Evolutionary conservation across 2,113 vertebrate species (phyloP).

Genomic region (Indicator maculatus): DNA sequence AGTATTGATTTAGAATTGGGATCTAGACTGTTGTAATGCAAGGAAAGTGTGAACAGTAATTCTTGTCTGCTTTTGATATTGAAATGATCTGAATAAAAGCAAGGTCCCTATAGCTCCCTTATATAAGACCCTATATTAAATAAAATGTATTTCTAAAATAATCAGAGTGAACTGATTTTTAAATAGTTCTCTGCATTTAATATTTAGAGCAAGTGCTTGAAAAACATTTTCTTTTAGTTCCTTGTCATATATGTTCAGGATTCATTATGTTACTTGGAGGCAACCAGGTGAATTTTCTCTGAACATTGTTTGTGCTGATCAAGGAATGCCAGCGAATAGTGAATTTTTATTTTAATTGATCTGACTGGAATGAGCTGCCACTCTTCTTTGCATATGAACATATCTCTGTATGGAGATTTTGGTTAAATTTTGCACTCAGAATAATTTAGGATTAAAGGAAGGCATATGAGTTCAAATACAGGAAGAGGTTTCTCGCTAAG

Average conservation of each 20-base stretch:
- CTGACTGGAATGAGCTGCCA: constrained; percentile 50
- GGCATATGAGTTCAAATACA: constrained; percentile 9
- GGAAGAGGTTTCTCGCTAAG: not conserved
- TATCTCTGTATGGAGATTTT: constrained; percentile 28
- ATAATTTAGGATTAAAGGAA: constrained; percentile 60
- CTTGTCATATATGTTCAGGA: constrained; percentile 48
- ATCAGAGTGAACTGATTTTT: constrained; percentile 6
- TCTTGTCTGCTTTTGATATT: constrained; percentile 5
- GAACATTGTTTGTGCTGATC: constrained; percentile 58
- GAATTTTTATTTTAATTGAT: constrained; percentile 70
- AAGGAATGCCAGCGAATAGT: constrained; percentile 42
- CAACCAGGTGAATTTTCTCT: constrained; percentile 59
- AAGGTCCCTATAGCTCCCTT: not conserved
- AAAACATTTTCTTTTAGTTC: constrained; percentile 53
- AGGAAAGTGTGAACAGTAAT: not conserved
- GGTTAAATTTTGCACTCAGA: constrained; percentile 47
- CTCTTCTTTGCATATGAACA: constrained; percentile 42
- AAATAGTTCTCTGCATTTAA: constrained; percentile 41
- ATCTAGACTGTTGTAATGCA: not conserved
- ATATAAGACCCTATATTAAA: not conserved
- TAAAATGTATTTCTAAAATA: not conserved
- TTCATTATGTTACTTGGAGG: constrained; percentile 46
- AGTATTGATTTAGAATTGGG: not conserved
- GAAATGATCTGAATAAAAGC: constrained; percentile 13
- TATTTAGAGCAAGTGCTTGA: constrained; percentile 45